Evolutionary conservation across 1,140 invertebrate genomes (phyloP), one percentile per base, ranked within the genome.

Genomic region (Heliconius congener): DNA sequence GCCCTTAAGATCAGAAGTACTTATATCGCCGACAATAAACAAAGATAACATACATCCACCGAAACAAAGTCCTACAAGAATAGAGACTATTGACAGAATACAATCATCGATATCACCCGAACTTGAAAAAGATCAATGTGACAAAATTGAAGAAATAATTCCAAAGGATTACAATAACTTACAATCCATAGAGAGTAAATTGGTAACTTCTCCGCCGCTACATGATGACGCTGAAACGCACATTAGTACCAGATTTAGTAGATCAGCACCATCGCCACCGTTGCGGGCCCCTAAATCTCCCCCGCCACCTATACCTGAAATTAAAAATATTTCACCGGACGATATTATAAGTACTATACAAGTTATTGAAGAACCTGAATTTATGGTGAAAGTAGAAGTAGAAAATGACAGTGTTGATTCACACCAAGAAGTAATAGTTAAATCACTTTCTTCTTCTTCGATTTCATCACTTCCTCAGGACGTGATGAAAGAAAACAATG

Each of bases 211-310:
- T 27, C 60, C 60, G 13, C 27, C 5, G 60, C 27, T 66, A 30
- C 27, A 27, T 30, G 60, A 66, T 30, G 27, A 66, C 23, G 13
- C 11, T 27, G 73, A 76, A n/a, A 52, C 60, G 18, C 37, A 23
- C 16, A 73, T 34, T 66, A 78, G 66, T 73, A 70, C 74, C 27
- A 76, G 73, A 8, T 76, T 76, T 70, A 39, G 73, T 77, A 83
- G 76, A 23, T 39, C 71, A 23, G 84, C 86, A 74, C 90, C 88
- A 50, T 90, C 89, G 60, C 87, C 91, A 34, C 88, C 88, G n/a
- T 78, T 84, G 71, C 88, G 91, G 76, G 86, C 86, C 30, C 89
- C 91, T 76, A 93, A 89, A 81, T 91, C 90, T 19, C 87, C 91
- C 37, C 86, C 86, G 37, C 84, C 85, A 70, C 86, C 85, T 9